A percentile compares a stretch with the other conserved stretches of the same genome.
phyloP scores from a whole-genome alignment of 1,140 invertebrate genomes.

The Plectus sambesii region DNA sequence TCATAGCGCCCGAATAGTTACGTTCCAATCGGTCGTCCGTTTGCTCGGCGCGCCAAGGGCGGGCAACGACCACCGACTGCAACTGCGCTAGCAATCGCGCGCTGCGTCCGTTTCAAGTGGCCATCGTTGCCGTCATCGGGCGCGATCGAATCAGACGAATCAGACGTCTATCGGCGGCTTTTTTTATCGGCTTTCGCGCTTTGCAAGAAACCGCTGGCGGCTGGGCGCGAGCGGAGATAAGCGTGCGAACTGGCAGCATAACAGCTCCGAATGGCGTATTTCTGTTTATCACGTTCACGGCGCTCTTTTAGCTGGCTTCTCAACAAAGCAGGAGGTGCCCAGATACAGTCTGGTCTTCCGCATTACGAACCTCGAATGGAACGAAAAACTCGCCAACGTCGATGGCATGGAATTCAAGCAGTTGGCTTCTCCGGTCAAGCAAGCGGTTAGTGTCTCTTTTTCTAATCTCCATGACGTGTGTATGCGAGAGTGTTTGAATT shows the following conservation, averaged over 20 bases:
- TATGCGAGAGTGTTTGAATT: too few relatives aligned
- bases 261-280: background rate
- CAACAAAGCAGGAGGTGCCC: conserved; percentile 1
- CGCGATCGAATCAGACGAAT: too few relatives aligned
- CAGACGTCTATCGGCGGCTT: conserved; percentile 5
- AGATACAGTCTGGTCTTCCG: conserved; percentile 21
- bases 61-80: too few relatives aligned
- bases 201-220: too few relatives aligned
- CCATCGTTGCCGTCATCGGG: too few relatives aligned
- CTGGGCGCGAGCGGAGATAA: too few relatives aligned
- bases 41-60: too few relatives aligned
- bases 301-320: conserved; percentile 5
- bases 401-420: conserved; percentile 20
- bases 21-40: too few relatives aligned
- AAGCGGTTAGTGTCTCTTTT: conserved; percentile 10
- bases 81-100: too few relatives aligned
- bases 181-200: too few relatives aligned
- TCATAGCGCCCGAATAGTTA: too few relatives aligned
- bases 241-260: background rate
- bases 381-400: conserved; percentile 15
- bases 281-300: background rate
- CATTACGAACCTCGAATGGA: conserved; percentile 25
- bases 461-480: background rate
- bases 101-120: too few relatives aligned
- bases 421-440: conserved; percentile 19